These are phyloP conservation scores for Spea bombifrons DNA, from an alignment of 2,113 vertebrate species.

Conservation along the genomic window DNA sequence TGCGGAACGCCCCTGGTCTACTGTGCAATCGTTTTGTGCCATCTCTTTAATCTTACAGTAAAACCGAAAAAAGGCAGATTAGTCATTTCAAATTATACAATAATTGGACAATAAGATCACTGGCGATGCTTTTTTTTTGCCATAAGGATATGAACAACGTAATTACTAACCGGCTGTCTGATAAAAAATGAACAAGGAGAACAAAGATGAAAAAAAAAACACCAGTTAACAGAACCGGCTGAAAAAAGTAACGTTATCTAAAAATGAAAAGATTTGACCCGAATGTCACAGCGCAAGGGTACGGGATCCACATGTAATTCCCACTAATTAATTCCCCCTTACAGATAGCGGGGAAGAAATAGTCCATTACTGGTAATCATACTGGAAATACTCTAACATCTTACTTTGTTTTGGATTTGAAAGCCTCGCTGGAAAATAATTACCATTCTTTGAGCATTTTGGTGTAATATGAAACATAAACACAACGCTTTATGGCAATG, in stretches of 20 bases:
- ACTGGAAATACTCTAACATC: neutral
- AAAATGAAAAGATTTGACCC: neutral
- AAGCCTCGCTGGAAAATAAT: no score
- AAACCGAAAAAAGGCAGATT: neutral
- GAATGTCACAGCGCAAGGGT: neutral
- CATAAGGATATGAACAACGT: neutral
- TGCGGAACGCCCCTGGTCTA: no score
- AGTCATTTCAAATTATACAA: neutral
- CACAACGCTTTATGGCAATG: no score
- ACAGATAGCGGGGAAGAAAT: neutral
- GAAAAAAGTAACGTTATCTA: neutral
- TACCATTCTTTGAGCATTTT: no score
- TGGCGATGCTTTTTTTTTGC: neutral
- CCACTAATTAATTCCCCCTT: neutral
- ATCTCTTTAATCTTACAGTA: neutral
- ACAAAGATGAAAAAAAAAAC: neutral
- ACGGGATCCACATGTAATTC: neutral
- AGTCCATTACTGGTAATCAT: no score
- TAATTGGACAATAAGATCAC: neutral
- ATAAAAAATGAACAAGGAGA: neutral
- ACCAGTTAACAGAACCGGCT: neutral
- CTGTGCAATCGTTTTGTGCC: neutral
- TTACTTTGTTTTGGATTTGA: no score
- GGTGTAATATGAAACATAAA: no score
- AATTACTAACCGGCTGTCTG: neutral